Evolutionary conservation across 2,797 vertebrate genomes (phyloP).

Genomic region (Tapera naevia): DNA sequence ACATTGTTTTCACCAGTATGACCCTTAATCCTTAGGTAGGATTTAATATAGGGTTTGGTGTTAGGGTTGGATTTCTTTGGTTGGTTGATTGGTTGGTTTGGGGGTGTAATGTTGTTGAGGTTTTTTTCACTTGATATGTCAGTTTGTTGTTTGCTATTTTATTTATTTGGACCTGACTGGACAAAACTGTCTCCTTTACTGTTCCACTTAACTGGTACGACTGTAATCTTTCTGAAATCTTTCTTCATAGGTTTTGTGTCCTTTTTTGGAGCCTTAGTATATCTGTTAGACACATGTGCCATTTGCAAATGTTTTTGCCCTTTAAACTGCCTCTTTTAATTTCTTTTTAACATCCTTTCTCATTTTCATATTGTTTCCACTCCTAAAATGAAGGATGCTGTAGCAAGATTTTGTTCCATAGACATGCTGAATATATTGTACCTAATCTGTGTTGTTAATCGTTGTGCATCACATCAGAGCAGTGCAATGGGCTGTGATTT

Average conservation of each 20-base stretch:
- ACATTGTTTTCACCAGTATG: not conserved
- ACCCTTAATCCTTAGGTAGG: not conserved
- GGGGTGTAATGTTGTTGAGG: no score
- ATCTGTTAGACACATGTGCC: not conserved
- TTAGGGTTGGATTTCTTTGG: not conserved
- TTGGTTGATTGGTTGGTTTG: not conserved
- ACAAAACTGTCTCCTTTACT: not conserved
- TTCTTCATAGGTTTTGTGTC: not conserved
- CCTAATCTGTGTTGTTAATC: not conserved
- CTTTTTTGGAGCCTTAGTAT: not conserved
- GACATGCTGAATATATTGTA: not conserved
- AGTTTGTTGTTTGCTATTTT: not conserved
- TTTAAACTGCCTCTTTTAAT: not conserved
- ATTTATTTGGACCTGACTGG: not conserved
- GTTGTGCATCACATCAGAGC: not conserved
- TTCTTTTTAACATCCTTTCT: not conserved
- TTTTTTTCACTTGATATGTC: not conserved
- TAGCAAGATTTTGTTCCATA: not conserved
- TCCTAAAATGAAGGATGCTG: not conserved
- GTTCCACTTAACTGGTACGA: not conserved
- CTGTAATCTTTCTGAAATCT: not conserved
- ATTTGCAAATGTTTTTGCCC: not conserved
- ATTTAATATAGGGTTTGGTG: not conserved
- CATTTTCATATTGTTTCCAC: not conserved
- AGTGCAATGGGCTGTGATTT: not conserved